Evolutionary conservation across 2,797 vertebrate genomes (phyloP).

Genomic region (Anguilla pacifica): DNA sequence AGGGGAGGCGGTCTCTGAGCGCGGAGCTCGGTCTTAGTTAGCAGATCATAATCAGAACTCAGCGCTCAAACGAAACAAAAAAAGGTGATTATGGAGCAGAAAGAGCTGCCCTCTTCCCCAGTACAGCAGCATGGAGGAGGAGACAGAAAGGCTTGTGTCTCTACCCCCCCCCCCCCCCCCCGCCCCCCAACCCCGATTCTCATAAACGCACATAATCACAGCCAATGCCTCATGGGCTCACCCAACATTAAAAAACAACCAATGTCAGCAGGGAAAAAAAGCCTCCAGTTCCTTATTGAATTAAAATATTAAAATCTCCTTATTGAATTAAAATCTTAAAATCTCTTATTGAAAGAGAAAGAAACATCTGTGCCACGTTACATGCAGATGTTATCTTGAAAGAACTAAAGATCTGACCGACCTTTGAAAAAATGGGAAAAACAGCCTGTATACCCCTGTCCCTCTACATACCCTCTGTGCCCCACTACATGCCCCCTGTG

Average conservation of each 20-base stretch:
- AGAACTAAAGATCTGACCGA: conserved; percentile 44
- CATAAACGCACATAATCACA: conserved; percentile 68
- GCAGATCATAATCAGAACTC: conserved; percentile 57
- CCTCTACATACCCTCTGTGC: no score
- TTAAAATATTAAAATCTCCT: conserved; percentile 57
- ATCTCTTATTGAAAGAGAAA: conserved; percentile 46
- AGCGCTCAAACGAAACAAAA: conserved; percentile 55
- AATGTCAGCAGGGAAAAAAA: conserved; percentile 50
- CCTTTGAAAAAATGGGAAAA: conserved; percentile 21
- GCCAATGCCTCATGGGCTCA: conserved; percentile 59
- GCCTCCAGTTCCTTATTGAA: conserved; percentile 55
- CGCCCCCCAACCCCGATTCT: conserved; percentile 50
- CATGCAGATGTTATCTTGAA: conserved; percentile 53
- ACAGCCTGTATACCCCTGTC: conserved; percentile 27
- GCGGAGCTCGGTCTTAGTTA: conserved; percentile 52
- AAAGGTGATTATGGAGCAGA: background rate
- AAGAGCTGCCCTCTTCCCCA: conserved; percentile 46
- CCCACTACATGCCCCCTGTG: no score
- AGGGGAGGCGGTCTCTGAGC: conserved; percentile 40
- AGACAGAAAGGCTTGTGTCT: conserved; percentile 56
- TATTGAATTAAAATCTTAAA: conserved; percentile 56
- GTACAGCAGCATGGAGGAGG: conserved; percentile 56
- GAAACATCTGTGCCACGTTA: conserved; percentile 49
- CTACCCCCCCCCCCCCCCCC: conserved; percentile 61
- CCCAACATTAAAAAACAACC: conserved; percentile 60